Conservation (phyloP, 2,888 invertebrate species). For the Nephrotoma flavescens region DNA sequence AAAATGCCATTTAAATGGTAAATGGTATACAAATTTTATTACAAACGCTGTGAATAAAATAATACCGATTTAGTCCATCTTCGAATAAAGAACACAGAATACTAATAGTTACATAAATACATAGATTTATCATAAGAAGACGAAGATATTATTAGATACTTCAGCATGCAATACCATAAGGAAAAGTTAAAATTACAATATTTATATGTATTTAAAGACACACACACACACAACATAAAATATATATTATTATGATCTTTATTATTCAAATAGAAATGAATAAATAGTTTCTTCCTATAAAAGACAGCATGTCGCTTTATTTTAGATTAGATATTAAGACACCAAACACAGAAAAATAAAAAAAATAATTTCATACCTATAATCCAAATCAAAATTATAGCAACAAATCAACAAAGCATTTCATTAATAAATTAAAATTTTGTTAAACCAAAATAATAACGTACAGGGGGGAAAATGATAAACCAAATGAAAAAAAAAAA, state of each 20-base stretch:
- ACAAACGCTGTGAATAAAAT: no score
- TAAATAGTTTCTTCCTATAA: neutral
- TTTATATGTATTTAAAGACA: neutral
- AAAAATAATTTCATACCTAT: neutral
- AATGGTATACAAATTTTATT: no score
- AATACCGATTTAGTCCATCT: no score
- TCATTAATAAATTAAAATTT: neutral
- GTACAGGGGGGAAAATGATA: conserved; percentile 6
- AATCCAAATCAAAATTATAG: neutral
- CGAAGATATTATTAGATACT: neutral
- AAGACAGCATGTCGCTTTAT: neutral
- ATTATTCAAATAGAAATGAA: neutral
- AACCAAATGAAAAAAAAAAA: conserved; percentile 9
- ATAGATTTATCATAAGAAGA: no score
- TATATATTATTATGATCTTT: neutral
- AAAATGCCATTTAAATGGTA: no score
- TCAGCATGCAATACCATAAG: neutral
- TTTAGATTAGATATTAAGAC: neutral
- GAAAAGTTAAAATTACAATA: neutral
- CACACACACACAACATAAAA: neutral
- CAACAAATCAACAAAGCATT: neutral
- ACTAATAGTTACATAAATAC: no score
- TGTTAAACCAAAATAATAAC: neutral
- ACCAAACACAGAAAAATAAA: neutral
- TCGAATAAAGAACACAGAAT: no score